Percentiles rank a stretch among this genome's conserved stretches.
Conservation (phyloP, 92 coral and sea anemone species). For the Zoanthus sansibaricus region DNA sequence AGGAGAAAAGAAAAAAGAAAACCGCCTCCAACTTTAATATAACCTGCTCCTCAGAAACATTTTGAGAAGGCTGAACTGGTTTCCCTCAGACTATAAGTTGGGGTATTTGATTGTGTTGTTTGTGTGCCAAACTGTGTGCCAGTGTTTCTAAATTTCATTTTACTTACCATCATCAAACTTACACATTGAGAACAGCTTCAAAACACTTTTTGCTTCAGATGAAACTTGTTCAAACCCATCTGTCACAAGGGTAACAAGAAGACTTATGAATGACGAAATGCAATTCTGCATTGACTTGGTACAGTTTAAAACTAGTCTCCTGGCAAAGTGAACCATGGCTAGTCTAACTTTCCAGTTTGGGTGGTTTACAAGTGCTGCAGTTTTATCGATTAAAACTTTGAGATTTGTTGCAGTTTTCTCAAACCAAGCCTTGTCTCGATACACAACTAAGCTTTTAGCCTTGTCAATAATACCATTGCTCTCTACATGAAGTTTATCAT, state of each 20-base stretch:
- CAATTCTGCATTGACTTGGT: conserved; percentile 69
- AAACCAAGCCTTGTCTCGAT: conserved; percentile 72
- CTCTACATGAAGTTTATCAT: conserved; percentile 3
- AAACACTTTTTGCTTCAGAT: conserved; percentile 60
- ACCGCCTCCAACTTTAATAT: too few species aligned
- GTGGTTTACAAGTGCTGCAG: conserved; percentile 53
- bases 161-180: conserved; percentile 65
- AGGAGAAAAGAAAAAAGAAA: too few species aligned
- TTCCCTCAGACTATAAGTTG: not conserved
- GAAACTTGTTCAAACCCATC: conserved; percentile 88
- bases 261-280: conserved; percentile 72
- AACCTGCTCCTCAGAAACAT: too few species aligned
- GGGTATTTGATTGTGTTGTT: too few species aligned
- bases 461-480: conserved; percentile 42
- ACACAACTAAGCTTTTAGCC: conserved; percentile 56
- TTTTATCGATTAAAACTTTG: conserved; percentile 75
- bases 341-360: conserved; percentile 93
- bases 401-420: conserved; percentile 76
- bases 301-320: conserved; percentile 74
- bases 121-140: not conserved
- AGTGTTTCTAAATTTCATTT: not conserved
- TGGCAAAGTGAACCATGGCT: conserved; percentile 69
- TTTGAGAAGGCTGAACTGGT: too few species aligned
- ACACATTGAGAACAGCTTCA: conserved; percentile 62
- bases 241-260: conserved; percentile 78